Evolutionary conservation across 2,888 invertebrate species (phyloP), one percentile per base, ranked within the genome.

Genomic region (Polia nebulosa): DNA sequence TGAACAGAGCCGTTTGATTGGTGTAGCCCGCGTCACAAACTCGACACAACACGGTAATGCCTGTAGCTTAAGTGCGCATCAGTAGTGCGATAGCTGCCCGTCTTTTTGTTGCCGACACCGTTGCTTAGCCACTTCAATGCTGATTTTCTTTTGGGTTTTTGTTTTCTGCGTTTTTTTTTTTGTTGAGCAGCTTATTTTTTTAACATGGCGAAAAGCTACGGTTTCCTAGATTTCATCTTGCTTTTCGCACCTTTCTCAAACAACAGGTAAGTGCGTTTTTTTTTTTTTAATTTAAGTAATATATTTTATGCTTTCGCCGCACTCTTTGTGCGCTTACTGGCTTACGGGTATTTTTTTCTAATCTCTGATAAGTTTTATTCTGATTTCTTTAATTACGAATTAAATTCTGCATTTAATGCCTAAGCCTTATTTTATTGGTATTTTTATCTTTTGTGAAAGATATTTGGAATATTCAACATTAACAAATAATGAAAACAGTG

Each of bases 21-120:
- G n/a, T 7, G 39, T n/a, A 39, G 15, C 6, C 13, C 5, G 39
- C 39, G 17, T 7, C 17, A 1, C 39, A 39, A n/a, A 39, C 17
- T 17, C 39, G 39, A 41, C 39, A 41, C n/a, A 2, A 41, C 39
- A 6, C 39, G n/a, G n/a, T 41, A 8, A 41, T 41, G 39, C 17
- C 39, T 41, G n/a, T n/a, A n/a, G 39, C 39, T 41, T 41, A 41
- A 78, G 78, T 29, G 63, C 34, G 52, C 59, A 29, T 44, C 47
- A 87, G 91, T 86, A 41, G 56, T 45, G 63, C 49, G 63, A 52
- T 64, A 71, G 74, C 52, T 55, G 59, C 45, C 63, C 41, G 17
- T 52, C 36, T 32, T 44, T 60, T 51, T 41, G 73, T 62, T 11
- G 63, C 29, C 17, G 44, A 27, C 13, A 34, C 36, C 45, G 47